Evolutionary conservation across 1,140 invertebrate genomes (phyloP), one percentile per base, ranked within the genome.

Genomic region (Cherax quadricarinatus): DNA sequence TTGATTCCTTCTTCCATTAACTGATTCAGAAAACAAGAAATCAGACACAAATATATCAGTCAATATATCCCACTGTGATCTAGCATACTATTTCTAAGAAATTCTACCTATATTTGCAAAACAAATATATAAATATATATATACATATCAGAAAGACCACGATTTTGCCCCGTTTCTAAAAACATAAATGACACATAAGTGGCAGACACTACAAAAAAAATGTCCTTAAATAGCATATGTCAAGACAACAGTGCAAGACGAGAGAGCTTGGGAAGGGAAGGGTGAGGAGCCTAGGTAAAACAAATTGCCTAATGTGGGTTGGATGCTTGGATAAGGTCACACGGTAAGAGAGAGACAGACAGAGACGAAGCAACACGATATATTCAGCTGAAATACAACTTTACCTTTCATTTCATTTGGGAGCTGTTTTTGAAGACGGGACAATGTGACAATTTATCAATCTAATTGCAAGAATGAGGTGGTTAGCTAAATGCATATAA

Each of bases 391-490:
- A 57, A 80, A n/a, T 75, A 4, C 18, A 88, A 89, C 88, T 81
- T 89, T 89, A 89, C 88, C 88, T 89, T 89, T 89, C 79, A 89
- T 24, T 89, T 89, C 88, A 89, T 89, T 89, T 89, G 79, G 88
- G 88, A 89, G 88, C 88, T 89, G 84, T 86, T 62, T 48, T 62
- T 66, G 62, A 82, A 82, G 80, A 82, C 30, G 79, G 62, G 88
- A 70, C 80, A 70, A 82, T n/a, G 21, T 81, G 30, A 89, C 79
- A 89, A 57, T 70, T 66, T 60, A 82, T 53, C 70, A 87, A 87
- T 87, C 66, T 87, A 87, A 81, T 49, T 57, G 48, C 41, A 81
- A 81, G 48, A 18, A 81, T 49, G 16, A n/a, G 41, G 70, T 41
- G 53, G 70, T 75, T 57, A 87, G 51, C 70, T 30, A 86, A 57